A percentile compares a stretch with the other conserved stretches of the same genome.
Evolutionary conservation across 2,888 invertebrate genomes (phyloP).

Genomic region (Doris montereyensis): DNA sequence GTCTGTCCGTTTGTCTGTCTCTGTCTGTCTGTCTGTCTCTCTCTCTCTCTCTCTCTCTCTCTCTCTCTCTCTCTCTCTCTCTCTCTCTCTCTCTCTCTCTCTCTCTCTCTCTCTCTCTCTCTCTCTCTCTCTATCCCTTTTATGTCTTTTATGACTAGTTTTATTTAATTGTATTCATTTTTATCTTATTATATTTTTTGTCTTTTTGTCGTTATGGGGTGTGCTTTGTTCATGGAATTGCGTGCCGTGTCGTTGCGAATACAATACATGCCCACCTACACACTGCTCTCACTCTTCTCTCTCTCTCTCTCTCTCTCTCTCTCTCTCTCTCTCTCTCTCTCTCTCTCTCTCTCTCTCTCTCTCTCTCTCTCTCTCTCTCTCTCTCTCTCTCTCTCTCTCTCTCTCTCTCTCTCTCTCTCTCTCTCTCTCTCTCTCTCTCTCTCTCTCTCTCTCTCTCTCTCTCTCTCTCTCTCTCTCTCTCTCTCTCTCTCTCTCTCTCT

Average conservation of each 20-base stretch:
- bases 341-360: background rate
- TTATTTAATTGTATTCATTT: background rate
- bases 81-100: constrained; percentile 11
- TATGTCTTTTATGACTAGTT: too few species aligned
- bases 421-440: background rate
- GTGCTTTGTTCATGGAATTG: background rate
- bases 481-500: background rate
- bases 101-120: constrained; percentile 6
- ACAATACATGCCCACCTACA: too few species aligned
- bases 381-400: background rate
- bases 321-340: background rate
- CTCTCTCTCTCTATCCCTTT: too few species aligned
- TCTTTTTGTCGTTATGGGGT: too few species aligned
- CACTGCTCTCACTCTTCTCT: background rate
- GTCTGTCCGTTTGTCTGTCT: background rate
- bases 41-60: background rate
- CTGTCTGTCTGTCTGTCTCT: background rate
- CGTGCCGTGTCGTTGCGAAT: background rate
- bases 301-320: background rate
- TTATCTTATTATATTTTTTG: background rate
- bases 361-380: background rate
- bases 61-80: constrained; percentile 5
- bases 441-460: background rate
- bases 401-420: background rate
- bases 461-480: background rate